Base-by-base conservation (phyloP, 2,113 vertebrate species). In the Larimichthys crocea region DNA sequence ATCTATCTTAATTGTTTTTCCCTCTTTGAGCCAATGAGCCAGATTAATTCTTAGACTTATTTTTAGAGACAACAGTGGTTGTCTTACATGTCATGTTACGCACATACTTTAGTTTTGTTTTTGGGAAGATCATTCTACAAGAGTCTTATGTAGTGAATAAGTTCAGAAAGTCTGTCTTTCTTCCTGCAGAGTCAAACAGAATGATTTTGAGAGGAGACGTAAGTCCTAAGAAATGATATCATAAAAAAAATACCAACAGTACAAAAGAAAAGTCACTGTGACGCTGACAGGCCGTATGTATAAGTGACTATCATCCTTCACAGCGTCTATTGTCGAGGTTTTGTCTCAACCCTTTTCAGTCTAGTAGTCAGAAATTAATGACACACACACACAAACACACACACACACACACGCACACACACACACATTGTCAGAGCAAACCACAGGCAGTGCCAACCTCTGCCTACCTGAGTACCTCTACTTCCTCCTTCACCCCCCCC, bases 381-480 rank as follows among this genome's bases (percentile, higher is more conserved):
- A 24, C 24, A 24, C 66, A 26, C 42, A 52, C 14, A 78, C 60
- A 0, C 26, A 0, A 22, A 29, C 40, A 56, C 16, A 78, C 57
- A 0, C 40, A 49, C 82, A 52, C 66, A 26, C 42, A 52, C 14
- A 78, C 60, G 0, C 26, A 0, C 26, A 29, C 40, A 56, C 16
- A 78, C 57, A 0, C 40, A 49, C 82, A 52, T 67, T 88, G 85
- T 87, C 62, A 70, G 53, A 85, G 29, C 26, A 74, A 80, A 85
- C 86, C 74, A 52, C 81, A 86, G 68, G 63, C 67, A 46, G 59
- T 19, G 16, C 14, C 72, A 76, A 19, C 26, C 64, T 81, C 19
- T 20, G 3, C 11, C 10, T 80, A 84, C 79, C 76, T 82, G 77
- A 88, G 60, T 85, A 65, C 80, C 61, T 85, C 64, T 44, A n/a